Evolutionary conservation across 2,797 vertebrate genomes (phyloP).

Genomic region (Enteromius thamalakanensis): DNA sequence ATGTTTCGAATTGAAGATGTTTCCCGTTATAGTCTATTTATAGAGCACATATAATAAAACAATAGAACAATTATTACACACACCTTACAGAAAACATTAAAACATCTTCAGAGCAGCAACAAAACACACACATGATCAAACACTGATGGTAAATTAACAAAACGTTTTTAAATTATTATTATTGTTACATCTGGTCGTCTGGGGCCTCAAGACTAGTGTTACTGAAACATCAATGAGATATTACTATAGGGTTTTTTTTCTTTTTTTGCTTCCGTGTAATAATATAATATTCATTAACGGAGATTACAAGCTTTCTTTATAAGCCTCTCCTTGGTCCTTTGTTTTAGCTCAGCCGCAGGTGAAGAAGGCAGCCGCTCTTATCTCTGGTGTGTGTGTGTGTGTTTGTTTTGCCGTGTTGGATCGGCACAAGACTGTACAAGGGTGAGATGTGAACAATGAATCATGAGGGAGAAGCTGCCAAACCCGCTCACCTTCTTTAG

Average conservation of each 20-base stretch:
- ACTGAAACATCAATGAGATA: too few species aligned
- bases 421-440: conserved; percentile 24
- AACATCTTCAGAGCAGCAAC: background rate
- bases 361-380: background rate
- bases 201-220: too few species aligned
- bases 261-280: background rate
- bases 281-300: background rate
- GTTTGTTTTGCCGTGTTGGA: background rate
- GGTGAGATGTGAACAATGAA: background rate
- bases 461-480: conserved; percentile 13
- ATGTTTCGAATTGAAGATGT: background rate
- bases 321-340: background rate
- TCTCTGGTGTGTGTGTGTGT: background rate
- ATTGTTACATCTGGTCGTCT: background rate
- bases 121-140: background rate
- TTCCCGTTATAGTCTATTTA: background rate
- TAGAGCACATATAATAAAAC: background rate
- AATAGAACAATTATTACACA: background rate
- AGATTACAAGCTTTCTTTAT: background rate
- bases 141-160: too few species aligned
- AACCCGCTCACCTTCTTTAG: conserved; percentile 68
- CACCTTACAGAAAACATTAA: background rate
- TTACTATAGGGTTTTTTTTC: too few species aligned
- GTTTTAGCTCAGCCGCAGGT: background rate
- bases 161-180: background rate